These are phyloP conservation scores for Anoplolepis gracilipes DNA, from an alignment of 1,140 invertebrate species.

Conservation along the genomic window DNA sequence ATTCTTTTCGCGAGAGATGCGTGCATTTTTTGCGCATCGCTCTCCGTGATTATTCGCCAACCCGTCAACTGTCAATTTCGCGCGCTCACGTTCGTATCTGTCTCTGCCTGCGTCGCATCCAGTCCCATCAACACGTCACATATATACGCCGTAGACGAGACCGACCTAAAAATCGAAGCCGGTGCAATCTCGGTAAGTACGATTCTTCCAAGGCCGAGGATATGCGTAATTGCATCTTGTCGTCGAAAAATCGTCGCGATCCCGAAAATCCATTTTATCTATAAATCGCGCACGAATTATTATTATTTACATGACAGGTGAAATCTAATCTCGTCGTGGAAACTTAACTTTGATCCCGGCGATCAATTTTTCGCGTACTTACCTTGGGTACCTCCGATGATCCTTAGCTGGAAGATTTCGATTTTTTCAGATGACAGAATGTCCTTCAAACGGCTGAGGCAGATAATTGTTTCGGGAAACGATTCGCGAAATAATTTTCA, in stretches of 20 bases:
- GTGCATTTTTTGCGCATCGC: no score
- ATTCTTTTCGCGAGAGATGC: not conserved
- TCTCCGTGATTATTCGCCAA: not conserved
- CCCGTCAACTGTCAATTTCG: no score
- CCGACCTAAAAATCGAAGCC: not conserved
- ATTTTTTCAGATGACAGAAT: not conserved
- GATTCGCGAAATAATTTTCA: not conserved
- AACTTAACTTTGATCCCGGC: not conserved
- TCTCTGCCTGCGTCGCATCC: not conserved
- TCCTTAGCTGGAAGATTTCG: not conserved
- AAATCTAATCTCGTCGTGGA: not conserved
- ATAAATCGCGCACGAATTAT: no score
- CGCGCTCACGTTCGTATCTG: not conserved
- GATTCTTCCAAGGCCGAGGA: not conserved
- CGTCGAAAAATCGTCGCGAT: not conserved
- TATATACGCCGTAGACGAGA: not conserved
- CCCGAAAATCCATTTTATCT: not conserved
- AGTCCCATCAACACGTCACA: no score
- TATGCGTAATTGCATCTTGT: not conserved
- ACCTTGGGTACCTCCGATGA: no score
- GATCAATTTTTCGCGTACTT: no score
- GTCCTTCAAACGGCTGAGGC: not conserved
- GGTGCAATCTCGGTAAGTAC: slow-evolving; percentile 1
- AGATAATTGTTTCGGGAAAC: not conserved
- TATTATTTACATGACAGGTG: not conserved